Conservation (phyloP, 1,140 invertebrate species). For the Belonocnema kinseyi region DNA sequence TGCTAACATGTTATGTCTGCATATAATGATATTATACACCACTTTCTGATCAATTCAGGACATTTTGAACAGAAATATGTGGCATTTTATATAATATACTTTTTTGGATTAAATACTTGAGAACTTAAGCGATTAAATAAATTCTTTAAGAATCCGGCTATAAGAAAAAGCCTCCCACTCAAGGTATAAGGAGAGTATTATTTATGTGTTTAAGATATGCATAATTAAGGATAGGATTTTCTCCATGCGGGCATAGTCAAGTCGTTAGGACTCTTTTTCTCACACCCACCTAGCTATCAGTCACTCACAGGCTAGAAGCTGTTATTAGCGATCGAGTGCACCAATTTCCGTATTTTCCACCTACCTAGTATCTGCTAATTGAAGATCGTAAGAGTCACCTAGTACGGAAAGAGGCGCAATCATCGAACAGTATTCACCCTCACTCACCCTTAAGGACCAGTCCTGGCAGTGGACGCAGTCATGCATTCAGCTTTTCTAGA, state of each 20-base stretch:
- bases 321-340: slow-evolving; percentile 12
- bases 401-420: slow-evolving; percentile 9
- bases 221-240: slow-evolving; percentile 7
- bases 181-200: background rate
- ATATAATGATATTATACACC: too few relatives aligned
- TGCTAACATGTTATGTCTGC: too few relatives aligned
- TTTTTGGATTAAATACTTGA: too few relatives aligned
- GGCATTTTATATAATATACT: too few relatives aligned
- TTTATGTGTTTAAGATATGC: background rate
- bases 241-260: background rate
- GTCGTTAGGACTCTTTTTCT: slow-evolving; percentile 16
- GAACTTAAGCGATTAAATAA: background rate
- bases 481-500: background rate
- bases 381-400: background rate
- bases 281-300: slow-evolving; percentile 15
- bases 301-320: slow-evolving; percentile 9
- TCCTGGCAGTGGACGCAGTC: background rate
- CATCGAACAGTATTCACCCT: slow-evolving; percentile 1
- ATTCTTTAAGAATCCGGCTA: background rate
- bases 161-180: background rate
- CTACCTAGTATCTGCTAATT: background rate
- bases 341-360: slow-evolving; percentile 3
- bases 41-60: too few relatives aligned
- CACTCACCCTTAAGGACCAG: background rate
- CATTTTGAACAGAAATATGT: too few relatives aligned